Percentiles rank a stretch among this genome's conserved stretches.
These are phyloP conservation scores for Sebastes schlegelii DNA, from an alignment of 2,113 vertebrate species.

Conservation along the genomic window DNA sequence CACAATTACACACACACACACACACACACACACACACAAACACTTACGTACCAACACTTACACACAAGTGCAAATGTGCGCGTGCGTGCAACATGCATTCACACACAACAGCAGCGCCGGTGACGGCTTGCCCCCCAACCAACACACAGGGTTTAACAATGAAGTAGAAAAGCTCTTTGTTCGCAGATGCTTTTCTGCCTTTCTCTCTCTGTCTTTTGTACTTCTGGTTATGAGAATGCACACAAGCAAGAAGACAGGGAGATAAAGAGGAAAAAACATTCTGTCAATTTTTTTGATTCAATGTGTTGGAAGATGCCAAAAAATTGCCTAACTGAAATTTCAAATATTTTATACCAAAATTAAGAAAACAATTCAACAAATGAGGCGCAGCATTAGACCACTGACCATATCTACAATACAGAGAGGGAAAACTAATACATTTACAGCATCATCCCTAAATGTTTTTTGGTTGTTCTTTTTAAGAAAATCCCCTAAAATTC, in stretches of 20 bases:
- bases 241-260: slow-evolving; percentile 53
- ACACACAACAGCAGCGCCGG: slow-evolving; percentile 63
- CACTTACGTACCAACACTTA: slow-evolving; percentile 40
- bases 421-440: not conserved
- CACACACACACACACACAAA: slow-evolving; percentile 35
- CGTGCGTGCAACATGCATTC: slow-evolving; percentile 57
- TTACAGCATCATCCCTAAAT: not conserved
- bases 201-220: slow-evolving; percentile 61
- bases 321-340: slow-evolving; percentile 45
- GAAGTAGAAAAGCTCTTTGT: slow-evolving; percentile 82
- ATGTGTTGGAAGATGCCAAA: slow-evolving; percentile 42
- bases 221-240: slow-evolving; percentile 52
- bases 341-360: slow-evolving; percentile 35
- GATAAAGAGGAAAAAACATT: slow-evolving; percentile 32
- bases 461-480: not conserved
- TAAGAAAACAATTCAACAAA: slow-evolving; percentile 4
- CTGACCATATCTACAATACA: not conserved
- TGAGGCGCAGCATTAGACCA: not conserved
- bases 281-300: slow-evolving; percentile 55
- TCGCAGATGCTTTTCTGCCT: slow-evolving; percentile 64
- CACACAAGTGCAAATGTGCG: slow-evolving; percentile 51
- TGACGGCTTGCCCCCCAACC: slow-evolving; percentile 73
- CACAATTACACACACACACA: slow-evolving; percentile 40
- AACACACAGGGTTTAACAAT: slow-evolving; percentile 78
- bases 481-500: slow-evolving; percentile 11